phyloP scores from a whole-genome alignment of 2,888 invertebrate species.

The Arctia plantaginis region DNA sequence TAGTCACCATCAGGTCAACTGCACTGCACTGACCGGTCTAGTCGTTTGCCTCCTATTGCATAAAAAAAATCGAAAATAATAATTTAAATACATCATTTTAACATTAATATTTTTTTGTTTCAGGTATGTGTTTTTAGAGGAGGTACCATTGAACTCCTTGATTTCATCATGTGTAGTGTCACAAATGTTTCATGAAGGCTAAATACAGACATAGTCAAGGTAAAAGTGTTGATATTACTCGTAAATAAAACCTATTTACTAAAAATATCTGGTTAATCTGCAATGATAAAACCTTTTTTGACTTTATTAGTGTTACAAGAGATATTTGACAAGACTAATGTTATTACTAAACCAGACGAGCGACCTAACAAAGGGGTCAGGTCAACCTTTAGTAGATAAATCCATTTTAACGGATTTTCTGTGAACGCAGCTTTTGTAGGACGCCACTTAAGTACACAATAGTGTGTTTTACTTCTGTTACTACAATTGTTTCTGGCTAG shows the following conservation, averaged over 20 bases:
- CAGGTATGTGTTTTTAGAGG: slow-evolving; percentile 31
- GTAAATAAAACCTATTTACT: too few species aligned
- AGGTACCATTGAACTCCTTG: not conserved
- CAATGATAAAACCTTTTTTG: not conserved
- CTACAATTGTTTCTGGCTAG: too few species aligned
- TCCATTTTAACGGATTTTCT: not conserved
- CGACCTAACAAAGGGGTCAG: not conserved
- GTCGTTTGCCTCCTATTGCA: too few species aligned
- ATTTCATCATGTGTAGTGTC: not conserved
- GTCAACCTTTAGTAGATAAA: not conserved
- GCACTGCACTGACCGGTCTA: too few species aligned
- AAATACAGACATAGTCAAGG: not conserved
- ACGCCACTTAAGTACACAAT: too few species aligned
- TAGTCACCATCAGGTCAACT: too few species aligned
- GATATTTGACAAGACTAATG: not conserved
- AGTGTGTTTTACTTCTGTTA: too few species aligned
- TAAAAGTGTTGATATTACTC: not conserved
- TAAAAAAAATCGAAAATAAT: too few species aligned
- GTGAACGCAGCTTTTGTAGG: not conserved
- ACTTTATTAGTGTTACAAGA: not conserved
- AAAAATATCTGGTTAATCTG: not conserved
- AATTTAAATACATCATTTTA: not conserved
- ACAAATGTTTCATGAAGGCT: not conserved
- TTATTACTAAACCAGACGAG: not conserved
- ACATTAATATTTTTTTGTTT: slow-evolving; percentile 30